A percentile compares a stretch with the other conserved stretches of the same genome.
phyloP scores from a whole-genome alignment of 2,797 vertebrate genomes.

The Rhinichthys osculus region DNA sequence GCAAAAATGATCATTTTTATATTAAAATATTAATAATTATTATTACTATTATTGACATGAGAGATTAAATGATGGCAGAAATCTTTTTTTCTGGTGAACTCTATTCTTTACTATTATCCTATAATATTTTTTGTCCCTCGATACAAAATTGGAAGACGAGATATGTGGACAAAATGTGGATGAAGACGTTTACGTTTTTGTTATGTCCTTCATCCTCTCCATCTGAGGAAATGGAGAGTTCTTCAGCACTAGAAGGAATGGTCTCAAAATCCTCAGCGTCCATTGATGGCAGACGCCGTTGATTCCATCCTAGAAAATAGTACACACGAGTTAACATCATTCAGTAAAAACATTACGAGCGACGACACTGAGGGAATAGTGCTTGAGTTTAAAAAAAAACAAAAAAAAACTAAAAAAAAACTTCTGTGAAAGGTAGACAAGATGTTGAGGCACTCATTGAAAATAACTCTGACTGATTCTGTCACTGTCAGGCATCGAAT shows the following conservation, averaged over 20 bases:
- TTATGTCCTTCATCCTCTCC: constrained; percentile 84
- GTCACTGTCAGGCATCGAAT: constrained; percentile 12
- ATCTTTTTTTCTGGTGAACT: neutral
- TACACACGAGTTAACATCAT: neutral
- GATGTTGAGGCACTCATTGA: constrained; percentile 17
- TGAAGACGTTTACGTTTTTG: constrained; percentile 78
- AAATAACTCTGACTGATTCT: constrained; percentile 24
- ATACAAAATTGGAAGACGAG: constrained; percentile 44
- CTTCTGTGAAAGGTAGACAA: constrained; percentile 23
- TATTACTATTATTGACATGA: neutral
- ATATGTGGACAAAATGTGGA: constrained; percentile 31
- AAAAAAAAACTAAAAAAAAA: too few species aligned
- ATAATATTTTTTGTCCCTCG: constrained; percentile 35
- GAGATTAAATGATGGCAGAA: neutral
- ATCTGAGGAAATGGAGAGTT: constrained; percentile 91
- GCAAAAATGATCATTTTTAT: neutral
- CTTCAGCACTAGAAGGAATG: constrained; percentile 89
- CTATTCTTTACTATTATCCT: neutral
- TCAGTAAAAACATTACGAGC: neutral
- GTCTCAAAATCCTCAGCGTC: constrained; percentile 89
- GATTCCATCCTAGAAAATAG: constrained; percentile 81
- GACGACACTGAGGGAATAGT: neutral
- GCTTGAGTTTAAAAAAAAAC: neutral
- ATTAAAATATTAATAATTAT: neutral
- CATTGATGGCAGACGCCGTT: constrained; percentile 82